Evolutionary conservation across 2,888 invertebrate genomes (phyloP).

Genomic region (Palloptera scutellata): DNA sequence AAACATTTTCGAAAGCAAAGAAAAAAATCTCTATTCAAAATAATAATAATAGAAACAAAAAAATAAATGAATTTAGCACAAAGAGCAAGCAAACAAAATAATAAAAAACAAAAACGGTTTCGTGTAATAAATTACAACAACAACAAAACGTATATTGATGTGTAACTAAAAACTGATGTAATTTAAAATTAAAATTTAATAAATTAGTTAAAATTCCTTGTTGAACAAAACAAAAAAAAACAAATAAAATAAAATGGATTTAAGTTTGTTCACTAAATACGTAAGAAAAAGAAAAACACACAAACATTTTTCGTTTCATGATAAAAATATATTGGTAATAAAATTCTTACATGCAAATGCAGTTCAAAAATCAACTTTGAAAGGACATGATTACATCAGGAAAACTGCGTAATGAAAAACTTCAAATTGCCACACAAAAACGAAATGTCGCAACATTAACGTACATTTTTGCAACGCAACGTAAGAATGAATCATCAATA

Average conservation of each 20-base stretch:
- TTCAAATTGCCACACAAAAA: no score
- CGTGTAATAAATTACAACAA: conserved; percentile 2
- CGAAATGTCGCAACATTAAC: no score
- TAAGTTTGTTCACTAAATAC: background rate
- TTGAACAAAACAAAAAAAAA: background rate
- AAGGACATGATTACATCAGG: no score
- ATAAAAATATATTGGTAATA: no score
- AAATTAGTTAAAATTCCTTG: conserved; percentile 3
- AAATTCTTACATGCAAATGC: no score
- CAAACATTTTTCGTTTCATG: no score
- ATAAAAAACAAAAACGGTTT: conserved; percentile 7
- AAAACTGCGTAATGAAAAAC: no score
- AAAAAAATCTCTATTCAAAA: background rate
- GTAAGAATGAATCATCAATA: no score
- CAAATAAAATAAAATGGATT: conserved; percentile 5
- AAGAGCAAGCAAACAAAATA: conserved; percentile 2
- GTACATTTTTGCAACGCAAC: no score
- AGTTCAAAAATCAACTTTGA: no score
- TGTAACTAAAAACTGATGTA: conserved; percentile 13
- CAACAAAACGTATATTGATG: background rate
- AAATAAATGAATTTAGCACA: conserved; percentile 5
- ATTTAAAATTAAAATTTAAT: conserved; percentile 23
- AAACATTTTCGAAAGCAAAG: conserved; percentile 18
- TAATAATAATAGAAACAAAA: background rate
- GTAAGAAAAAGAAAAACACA: no score